Conservation (phyloP, 2,888 invertebrate species). For the Ametastegia equiseti region DNA sequence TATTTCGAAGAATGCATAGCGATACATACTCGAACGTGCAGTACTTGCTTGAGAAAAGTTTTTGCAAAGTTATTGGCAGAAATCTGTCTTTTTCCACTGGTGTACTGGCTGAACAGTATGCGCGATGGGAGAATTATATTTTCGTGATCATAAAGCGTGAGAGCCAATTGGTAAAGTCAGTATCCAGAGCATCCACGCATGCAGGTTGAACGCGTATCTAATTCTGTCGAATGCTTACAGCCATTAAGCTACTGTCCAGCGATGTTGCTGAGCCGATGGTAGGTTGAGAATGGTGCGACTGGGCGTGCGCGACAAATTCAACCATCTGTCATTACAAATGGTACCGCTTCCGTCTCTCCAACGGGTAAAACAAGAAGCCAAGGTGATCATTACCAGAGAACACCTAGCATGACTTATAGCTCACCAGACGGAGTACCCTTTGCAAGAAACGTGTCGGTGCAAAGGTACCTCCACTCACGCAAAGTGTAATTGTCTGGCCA, state of each 20-base stretch:
- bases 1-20: slow-evolving; percentile 4
- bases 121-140: neutral
- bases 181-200: neutral
- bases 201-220: slow-evolving; percentile 27
- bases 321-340: slow-evolving; percentile 48
- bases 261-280: slow-evolving; percentile 30
- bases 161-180: slow-evolving; percentile 1
- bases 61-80: neutral
- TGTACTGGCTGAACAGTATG: neutral
- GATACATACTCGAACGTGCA: neutral
- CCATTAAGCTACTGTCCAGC: slow-evolving; percentile 42
- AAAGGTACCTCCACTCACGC: slow-evolving; percentile 58
- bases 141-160: slow-evolving; percentile 10
- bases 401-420: slow-evolving; percentile 71
- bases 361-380: slow-evolving; percentile 71
- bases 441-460: slow-evolving; percentile 42
- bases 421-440: slow-evolving; percentile 51
- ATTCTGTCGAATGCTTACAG: slow-evolving; percentile 36
- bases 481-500: slow-evolving; percentile 58
- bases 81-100: neutral
- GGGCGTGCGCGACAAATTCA: slow-evolving; percentile 42
- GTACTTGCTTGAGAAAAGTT: neutral
- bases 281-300: slow-evolving; percentile 33
- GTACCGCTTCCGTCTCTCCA: slow-evolving; percentile 46
- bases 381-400: slow-evolving; percentile 68